Conservation (phyloP, 92 coral and sea anemone species). For the Desmophyllum pertusum region DNA sequence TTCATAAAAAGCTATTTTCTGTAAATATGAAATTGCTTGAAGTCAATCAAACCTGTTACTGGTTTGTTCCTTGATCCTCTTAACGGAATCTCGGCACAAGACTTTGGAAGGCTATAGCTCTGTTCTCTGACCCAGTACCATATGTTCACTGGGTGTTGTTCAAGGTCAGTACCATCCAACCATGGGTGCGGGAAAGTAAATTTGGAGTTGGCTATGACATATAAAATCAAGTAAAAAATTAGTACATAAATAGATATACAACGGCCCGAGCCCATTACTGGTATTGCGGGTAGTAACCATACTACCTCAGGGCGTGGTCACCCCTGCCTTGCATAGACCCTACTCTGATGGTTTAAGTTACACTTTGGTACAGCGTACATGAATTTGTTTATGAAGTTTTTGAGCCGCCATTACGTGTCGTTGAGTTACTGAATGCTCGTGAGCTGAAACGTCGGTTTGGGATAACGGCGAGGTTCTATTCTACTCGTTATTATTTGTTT, state of each 20-base stretch:
- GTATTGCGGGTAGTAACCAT: background rate
- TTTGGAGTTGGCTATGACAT: conserved; percentile 49
- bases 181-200: conserved; percentile 76
- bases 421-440: no score
- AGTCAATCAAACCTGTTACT: conserved; percentile 32
- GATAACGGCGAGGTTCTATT: no score
- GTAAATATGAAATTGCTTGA: no score
- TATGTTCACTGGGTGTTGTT: conserved; percentile 71
- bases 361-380: no score
- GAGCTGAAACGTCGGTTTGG: no score
- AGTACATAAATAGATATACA: no score
- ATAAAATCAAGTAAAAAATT: background rate
- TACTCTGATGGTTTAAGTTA: no score
- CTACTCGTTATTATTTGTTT: no score
- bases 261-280: background rate
- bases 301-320: conserved; percentile 18
- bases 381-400: no score
- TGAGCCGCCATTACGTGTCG: no score
- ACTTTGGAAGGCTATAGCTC: conserved; percentile 30
- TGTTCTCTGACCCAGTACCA: conserved; percentile 85
- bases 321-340: conserved; percentile 22
- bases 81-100: conserved; percentile 60
- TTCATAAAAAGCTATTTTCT: no score
- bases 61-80: conserved; percentile 12
- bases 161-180: conserved; percentile 66